Conservation (phyloP, 2,797 vertebrate species). For the Melopsittacus undulatus region DNA sequence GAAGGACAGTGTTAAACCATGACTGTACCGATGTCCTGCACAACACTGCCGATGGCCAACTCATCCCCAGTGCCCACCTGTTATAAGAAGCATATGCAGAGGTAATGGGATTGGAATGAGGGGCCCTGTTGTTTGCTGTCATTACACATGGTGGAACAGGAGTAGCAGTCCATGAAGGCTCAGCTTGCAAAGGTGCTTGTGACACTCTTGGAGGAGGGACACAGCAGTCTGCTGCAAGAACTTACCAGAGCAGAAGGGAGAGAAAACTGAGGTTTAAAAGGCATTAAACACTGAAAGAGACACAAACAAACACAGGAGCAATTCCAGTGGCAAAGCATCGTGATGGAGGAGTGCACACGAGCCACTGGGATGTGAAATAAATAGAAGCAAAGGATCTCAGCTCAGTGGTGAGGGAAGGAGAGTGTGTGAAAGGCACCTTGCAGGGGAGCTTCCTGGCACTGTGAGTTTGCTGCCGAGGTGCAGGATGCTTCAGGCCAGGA, state of each 20-base stretch:
- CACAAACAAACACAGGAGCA: neutral
- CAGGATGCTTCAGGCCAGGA: neutral
- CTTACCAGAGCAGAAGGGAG: neutral
- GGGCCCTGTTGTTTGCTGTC: neutral
- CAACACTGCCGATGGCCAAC: neutral
- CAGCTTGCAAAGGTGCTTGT: neutral
- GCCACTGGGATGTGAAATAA: neutral
- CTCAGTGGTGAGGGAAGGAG: rapidly evolving
- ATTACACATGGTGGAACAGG: neutral
- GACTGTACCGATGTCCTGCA: slow-evolving; percentile 20
- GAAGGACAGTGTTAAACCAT: slow-evolving; percentile 60
- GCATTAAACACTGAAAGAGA: neutral
- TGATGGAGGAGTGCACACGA: neutral
- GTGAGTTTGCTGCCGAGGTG: neutral
- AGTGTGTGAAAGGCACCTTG: neutral
- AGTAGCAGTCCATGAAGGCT: neutral
- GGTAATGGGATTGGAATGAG: slow-evolving; percentile 35
- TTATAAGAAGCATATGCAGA: neutral
- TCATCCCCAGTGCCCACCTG: neutral
- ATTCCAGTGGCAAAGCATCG: neutral
- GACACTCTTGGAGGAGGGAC: neutral
- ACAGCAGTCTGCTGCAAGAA: neutral
- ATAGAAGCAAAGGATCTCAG: neutral
- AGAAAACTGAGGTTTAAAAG: neutral
- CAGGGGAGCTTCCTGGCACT: neutral